A percentile compares a stretch with the other conserved stretches of the same genome.
These are phyloP conservation scores for Siniperca knerii DNA, from an alignment of 2,113 vertebrate species.

Conservation along the genomic window DNA sequence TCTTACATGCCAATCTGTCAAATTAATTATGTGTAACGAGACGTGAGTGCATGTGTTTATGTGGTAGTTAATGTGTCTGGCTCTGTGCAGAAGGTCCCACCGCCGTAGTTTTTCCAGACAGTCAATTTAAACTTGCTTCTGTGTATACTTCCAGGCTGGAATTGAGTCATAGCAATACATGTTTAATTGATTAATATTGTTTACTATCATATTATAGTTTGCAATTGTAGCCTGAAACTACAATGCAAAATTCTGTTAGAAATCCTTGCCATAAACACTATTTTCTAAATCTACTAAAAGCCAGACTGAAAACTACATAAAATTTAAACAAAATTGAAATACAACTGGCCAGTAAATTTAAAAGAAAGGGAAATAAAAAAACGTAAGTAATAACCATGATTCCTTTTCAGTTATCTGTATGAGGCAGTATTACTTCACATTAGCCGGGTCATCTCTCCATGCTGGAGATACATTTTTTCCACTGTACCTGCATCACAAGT, in stretches of 20 bases:
- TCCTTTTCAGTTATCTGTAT: neutral
- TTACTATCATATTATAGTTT: neutral
- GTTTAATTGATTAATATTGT: neutral
- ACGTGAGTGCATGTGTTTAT: constrained; percentile 21
- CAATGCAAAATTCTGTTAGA: neutral
- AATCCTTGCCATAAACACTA: neutral
- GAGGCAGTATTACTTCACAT: neutral
- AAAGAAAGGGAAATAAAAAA: neutral
- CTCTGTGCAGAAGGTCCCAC: neutral
- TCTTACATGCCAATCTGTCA: constrained; percentile 58
- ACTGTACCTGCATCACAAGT: constrained; percentile 90
- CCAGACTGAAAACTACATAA: neutral
- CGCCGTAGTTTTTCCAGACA: neutral
- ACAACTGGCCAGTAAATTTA: neutral
- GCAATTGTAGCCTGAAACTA: neutral
- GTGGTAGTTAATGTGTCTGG: constrained; percentile 4
- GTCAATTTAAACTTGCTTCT: constrained; percentile 6
- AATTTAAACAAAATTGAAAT: neutral
- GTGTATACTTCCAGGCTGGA: neutral
- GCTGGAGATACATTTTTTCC: neutral
- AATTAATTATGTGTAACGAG: constrained; percentile 60
- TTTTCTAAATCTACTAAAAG: neutral
- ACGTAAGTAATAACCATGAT: neutral
- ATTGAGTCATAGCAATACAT: neutral
- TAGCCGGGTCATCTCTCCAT: neutral